A percentile compares a stretch with the other conserved stretches of the same genome.
These are phyloP conservation scores for Chaetoderma sp. DNA, from an alignment of 2,888 invertebrate genomes.

Conservation along the genomic window DNA sequence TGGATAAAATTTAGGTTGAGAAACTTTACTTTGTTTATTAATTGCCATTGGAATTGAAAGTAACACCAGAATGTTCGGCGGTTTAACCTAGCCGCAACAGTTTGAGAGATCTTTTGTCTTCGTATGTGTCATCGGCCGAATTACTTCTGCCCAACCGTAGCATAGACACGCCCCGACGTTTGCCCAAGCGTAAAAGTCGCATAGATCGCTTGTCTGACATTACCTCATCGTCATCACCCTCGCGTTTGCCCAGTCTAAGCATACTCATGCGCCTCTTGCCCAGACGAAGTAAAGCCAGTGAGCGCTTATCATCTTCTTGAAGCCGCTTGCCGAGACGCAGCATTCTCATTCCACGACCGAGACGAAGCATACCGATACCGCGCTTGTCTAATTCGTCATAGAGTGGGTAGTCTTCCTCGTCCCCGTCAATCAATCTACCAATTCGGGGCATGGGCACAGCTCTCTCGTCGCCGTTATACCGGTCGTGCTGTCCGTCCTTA, in stretches of 20 bases:
- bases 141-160: background rate
- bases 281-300: background rate
- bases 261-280: constrained; percentile 1
- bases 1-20: no score
- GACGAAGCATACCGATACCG: background rate
- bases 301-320: background rate
- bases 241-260: constrained; percentile 1
- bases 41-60: no score
- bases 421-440: background rate
- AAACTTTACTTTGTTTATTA: no score
- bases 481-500: no score
- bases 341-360: constrained; percentile 1
- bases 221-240: background rate
- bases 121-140: background rate
- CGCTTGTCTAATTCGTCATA: background rate
- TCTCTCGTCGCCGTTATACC: background rate
- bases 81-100: background rate
- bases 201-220: background rate
- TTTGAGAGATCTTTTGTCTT: background rate
- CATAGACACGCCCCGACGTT: background rate
- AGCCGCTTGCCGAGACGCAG: background rate
- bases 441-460: background rate
- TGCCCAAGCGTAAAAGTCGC: background rate
- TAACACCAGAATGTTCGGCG: constrained; percentile 38
- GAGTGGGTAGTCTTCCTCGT: background rate